Evolutionary conservation across 2,888 invertebrate genomes (phyloP), one percentile per base, ranked within the genome.

Genomic region (Rhingia campestris): DNA sequence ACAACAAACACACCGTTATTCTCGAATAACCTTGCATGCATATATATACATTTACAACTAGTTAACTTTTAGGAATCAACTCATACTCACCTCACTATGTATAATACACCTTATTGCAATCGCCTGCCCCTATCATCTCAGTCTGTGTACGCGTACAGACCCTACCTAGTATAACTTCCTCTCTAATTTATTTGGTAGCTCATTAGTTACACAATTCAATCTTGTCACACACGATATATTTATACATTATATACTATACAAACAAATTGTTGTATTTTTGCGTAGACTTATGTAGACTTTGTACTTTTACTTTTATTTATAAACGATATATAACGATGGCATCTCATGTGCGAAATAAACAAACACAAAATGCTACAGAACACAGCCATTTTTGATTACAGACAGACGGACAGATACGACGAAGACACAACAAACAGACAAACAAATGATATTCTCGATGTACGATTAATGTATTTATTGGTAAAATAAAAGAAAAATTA

Each of bases 381-480:
- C 84, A 84, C 84, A 80, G 84, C 84, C 84, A 80, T 54, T 80
- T 72, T 70, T 70, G 47, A 64, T 64, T 80, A 22, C 22, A 22
- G 22, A 22, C 22, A 22, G 41, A 64, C 58, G 45, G 30, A 47
- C 33, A 12, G 3, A 39, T 1, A 41, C 33, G 32, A 37, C 37
- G 39, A 64, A 63, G 45, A n/a, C 51, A 67, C 66, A 43, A 39
- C 39, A 69, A 12, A 69, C 53, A 56, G 22, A 32, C 14, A 12
- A 58, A 41, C 22, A 58, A 12, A 67, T 47, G 9, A 53, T 37
- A 67, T 12, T 64, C 51, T 72, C 66, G 61, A 67, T 75, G 53
- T 84, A 84, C 49, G 64, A 84, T 84, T 84, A 64, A 64, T 81
- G 63, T 64, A 75, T 84, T 84, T 74, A 79, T 77, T 77, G 33